Percentiles rank a stretch among this genome's conserved stretches.
phyloP scores from a whole-genome alignment of 1,140 invertebrate species.

The Tribolium madens region DNA sequence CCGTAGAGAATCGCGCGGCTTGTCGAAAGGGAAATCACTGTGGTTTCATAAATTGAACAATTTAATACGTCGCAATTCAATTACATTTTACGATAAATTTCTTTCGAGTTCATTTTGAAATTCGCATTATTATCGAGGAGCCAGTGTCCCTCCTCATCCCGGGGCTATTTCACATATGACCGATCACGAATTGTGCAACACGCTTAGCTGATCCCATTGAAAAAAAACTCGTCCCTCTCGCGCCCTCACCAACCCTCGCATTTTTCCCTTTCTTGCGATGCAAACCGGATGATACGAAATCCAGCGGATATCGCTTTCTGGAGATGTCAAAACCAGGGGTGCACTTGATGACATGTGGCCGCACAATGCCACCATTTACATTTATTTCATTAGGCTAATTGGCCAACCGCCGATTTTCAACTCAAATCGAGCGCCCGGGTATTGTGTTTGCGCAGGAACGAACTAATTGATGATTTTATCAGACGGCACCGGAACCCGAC shows the following conservation, averaged over 20 bases:
- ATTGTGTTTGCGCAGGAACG: conserved; percentile 44
- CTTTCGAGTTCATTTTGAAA: conserved; percentile 60
- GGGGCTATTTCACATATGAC: conserved; percentile 65
- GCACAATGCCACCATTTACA: conserved; percentile 58
- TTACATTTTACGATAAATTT: conserved; percentile 60
- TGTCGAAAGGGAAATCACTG: conserved; percentile 59
- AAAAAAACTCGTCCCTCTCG: conserved; percentile 58
- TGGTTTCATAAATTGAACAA: conserved; percentile 62
- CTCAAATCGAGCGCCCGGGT: conserved; percentile 25
- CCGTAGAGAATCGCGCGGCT: conserved; percentile 44
- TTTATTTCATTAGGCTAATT: conserved; percentile 57
- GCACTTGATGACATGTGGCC: conserved; percentile 58
- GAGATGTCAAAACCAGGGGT: conserved; percentile 55
- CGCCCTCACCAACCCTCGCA: conserved; percentile 36
- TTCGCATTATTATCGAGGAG: conserved; percentile 54
- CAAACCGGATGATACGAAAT: conserved; percentile 43
- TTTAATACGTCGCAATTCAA: conserved; percentile 60
- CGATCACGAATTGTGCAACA: conserved; percentile 64
- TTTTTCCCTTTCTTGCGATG: conserved; percentile 33
- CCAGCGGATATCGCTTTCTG: conserved; percentile 54
- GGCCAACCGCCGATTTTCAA: conserved; percentile 41
- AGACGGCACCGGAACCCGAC: conserved; percentile 27
- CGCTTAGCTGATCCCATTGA: conserved; percentile 64
- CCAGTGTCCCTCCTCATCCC: conserved; percentile 51
- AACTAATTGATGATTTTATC: conserved; percentile 38